Conservation (phyloP, 2,113 vertebrate genomes). For the Myiopsitta monachus region DNA sequence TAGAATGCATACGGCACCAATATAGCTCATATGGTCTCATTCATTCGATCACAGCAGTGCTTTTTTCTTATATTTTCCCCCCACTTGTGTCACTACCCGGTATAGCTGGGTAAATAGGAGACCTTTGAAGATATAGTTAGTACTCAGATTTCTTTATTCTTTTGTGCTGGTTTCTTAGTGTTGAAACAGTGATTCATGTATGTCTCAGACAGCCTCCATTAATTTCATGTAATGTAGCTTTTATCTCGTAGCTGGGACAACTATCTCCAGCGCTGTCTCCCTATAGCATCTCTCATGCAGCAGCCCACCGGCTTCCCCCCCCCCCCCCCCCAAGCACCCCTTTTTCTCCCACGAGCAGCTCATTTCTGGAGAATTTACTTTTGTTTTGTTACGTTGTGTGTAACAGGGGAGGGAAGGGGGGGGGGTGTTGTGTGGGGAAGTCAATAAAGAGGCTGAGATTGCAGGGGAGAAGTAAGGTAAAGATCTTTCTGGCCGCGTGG, state of each 20-base stretch:
- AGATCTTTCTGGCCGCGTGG: conserved; percentile 27
- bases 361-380: conserved; percentile 55
- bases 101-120: conserved; percentile 88
- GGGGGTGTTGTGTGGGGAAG: background rate
- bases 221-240: conserved; percentile 98
- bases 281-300: conserved; percentile 57
- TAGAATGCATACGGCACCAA: conserved; percentile 87
- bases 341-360: conserved; percentile 50
- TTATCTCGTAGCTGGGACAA: conserved; percentile 91
- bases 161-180: conserved; percentile 87
- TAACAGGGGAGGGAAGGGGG: background rate
- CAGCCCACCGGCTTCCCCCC: conserved; percentile 27
- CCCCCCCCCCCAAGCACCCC: background rate
- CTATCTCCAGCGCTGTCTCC: conserved; percentile 80
- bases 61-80: conserved; percentile 77
- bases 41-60: conserved; percentile 85
- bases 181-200: conserved; percentile 98
- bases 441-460: conserved; percentile 67
- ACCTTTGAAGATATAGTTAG: conserved; percentile 94
- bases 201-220: conserved; percentile 91
- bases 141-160: conserved; percentile 88
- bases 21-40: conserved; percentile 88
- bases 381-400: background rate
- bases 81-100: conserved; percentile 82
- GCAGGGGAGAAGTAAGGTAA: conserved; percentile 36